Percentiles rank a stretch among this genome's conserved stretches.
Evolutionary conservation across 2,113 vertebrate genomes (phyloP).

Genomic region (Eonycteris spelaea): DNA sequence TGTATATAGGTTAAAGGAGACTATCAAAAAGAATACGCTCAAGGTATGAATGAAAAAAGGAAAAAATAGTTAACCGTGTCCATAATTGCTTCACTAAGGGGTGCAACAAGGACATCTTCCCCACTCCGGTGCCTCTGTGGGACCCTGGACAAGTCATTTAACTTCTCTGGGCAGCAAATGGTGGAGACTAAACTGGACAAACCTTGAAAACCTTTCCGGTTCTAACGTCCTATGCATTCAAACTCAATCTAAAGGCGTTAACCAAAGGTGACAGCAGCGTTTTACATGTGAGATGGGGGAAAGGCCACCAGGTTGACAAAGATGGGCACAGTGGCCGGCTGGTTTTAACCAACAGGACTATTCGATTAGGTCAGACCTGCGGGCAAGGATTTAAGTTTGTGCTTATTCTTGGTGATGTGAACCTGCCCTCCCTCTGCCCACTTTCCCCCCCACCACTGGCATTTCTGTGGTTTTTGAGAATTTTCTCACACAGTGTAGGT

Average conservation of each 20-base stretch:
- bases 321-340: background rate
- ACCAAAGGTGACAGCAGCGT: background rate
- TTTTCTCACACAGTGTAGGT: background rate
- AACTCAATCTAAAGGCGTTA: background rate
- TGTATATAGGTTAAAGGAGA: background rate
- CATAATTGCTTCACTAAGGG: background rate
- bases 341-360: background rate
- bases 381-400: background rate
- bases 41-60: background rate
- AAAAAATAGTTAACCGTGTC: background rate
- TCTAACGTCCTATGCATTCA: background rate
- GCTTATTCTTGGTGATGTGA: background rate
- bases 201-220: background rate
- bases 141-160: background rate
- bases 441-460: too few relatives aligned
- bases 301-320: background rate
- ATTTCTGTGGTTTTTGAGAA: background rate
- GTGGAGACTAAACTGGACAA: background rate
- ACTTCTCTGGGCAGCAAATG: background rate
- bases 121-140: background rate
- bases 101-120: background rate
- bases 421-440: too few relatives aligned
- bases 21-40: background rate
- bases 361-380: background rate
- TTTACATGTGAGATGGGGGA: background rate